These are phyloP conservation scores for Pedionomus torquatus DNA, from an alignment of 2,113 vertebrate genomes.

Conservation along the genomic window DNA sequence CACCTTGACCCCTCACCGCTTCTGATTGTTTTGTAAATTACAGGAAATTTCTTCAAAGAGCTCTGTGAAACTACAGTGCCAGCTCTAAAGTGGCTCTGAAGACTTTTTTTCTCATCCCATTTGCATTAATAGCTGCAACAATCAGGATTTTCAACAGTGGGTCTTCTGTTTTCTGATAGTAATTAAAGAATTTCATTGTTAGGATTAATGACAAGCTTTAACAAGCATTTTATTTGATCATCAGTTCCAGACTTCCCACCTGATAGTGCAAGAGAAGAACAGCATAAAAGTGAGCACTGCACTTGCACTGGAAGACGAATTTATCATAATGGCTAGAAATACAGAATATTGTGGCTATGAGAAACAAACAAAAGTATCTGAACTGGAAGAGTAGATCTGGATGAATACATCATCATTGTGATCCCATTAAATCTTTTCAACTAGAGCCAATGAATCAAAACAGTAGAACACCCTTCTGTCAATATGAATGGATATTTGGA, in stretches of 20 bases:
- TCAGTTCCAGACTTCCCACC: not conserved
- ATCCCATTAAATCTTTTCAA: not conserved
- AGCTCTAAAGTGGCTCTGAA: not conserved
- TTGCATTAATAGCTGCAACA: not conserved
- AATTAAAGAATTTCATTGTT: not conserved
- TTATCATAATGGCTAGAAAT: not conserved
- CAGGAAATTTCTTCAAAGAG: not conserved
- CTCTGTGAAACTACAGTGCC: not conserved
- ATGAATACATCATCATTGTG: not conserved
- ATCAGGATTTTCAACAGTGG: not conserved
- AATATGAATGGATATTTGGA: accelerated
- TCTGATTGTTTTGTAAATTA: not conserved
- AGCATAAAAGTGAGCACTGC: not conserved
- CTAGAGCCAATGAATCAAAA: not conserved
- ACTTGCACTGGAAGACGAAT: not conserved
- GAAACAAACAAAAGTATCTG: not conserved
- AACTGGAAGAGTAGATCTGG: not conserved
- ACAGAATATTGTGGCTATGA: not conserved
- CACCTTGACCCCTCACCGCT: accelerated
- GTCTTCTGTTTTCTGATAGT: not conserved
- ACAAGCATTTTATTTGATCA: not conserved
- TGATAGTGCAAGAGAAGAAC: not conserved
- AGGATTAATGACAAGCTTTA: not conserved
- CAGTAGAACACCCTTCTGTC: accelerated
- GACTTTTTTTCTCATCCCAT: not conserved